phyloP scores from a whole-genome alignment of 2,888 invertebrate species.

The Anoplius nigerrimus region DNA sequence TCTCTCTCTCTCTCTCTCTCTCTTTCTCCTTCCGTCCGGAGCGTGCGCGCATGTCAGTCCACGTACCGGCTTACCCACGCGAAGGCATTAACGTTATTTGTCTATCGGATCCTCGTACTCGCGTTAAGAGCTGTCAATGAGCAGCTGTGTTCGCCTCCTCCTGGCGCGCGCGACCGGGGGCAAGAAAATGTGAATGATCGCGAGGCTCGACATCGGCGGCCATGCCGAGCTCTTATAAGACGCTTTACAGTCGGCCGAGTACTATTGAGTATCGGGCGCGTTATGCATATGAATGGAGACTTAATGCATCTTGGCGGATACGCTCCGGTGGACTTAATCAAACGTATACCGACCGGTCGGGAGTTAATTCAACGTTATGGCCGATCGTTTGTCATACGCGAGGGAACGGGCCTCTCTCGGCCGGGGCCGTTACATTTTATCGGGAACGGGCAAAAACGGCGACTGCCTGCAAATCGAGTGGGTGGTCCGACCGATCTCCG shows the following conservation, averaged over 20 bases:
- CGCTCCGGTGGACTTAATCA: slow-evolving; percentile 49
- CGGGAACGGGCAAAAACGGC: slow-evolving; percentile 18
- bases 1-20: no score
- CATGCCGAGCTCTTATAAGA: slow-evolving; percentile 1
- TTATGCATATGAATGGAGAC: slow-evolving; percentile 22
- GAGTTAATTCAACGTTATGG: slow-evolving; percentile 54
- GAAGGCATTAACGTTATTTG: no score
- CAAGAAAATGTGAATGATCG: no score
- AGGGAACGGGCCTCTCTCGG: neutral
- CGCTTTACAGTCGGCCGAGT: slow-evolving; percentile 15
- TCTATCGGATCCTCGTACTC: no score
- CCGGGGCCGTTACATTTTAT: slow-evolving; percentile 19
- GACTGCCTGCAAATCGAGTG: slow-evolving; percentile 21
- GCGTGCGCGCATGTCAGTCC: no score
- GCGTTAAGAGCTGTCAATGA: no score
- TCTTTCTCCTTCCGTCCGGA: no score
- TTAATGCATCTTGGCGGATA: slow-evolving; percentile 32
- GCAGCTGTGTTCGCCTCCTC: no score
- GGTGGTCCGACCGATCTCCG: slow-evolving; percentile 23
- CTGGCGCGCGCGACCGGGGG: no score
- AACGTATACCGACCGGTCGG: slow-evolving; percentile 36
- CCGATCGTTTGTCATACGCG: slow-evolving; percentile 18
- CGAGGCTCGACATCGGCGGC: no score
- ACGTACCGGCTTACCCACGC: no score
- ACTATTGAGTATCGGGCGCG: neutral